A percentile compares a stretch with the other conserved stretches of the same genome.
Conservation (phyloP, 2,888 invertebrate genomes). For the Synanthedon vespiformis region DNA sequence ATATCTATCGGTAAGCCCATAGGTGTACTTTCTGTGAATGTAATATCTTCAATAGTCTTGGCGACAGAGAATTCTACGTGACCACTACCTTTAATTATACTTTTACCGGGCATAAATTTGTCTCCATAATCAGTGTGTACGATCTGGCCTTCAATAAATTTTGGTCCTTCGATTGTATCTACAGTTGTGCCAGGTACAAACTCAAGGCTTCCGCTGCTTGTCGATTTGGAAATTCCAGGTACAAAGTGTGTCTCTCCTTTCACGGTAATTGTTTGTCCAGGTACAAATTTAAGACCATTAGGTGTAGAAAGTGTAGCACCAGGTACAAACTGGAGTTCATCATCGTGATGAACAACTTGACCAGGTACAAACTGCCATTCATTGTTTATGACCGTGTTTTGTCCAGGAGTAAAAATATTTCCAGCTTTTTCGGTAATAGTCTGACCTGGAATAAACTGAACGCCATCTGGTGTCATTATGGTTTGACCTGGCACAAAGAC, state of each 20-base stretch:
- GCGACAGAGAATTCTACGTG: constrained; percentile 71
- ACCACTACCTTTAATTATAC: constrained; percentile 58
- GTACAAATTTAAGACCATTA: constrained; percentile 74
- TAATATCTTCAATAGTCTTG: constrained; percentile 67
- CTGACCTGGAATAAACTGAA: constrained; percentile 75
- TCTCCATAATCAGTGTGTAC: constrained; percentile 70
- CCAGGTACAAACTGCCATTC: constrained; percentile 77
- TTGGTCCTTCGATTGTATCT: constrained; percentile 72
- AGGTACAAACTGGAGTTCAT: constrained; percentile 70
- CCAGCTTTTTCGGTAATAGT: constrained; percentile 62
- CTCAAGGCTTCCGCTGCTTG: constrained; percentile 43
- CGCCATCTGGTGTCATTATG: constrained; percentile 69
- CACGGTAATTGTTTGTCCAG: constrained; percentile 71
- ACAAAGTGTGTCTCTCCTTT: constrained; percentile 70
- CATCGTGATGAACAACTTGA: constrained; percentile 70
- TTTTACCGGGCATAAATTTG: constrained; percentile 74
- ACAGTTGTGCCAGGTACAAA: constrained; percentile 75
- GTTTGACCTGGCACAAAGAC: constrained; percentile 74
- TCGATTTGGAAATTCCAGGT: constrained; percentile 68
- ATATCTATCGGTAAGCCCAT: constrained; percentile 71
- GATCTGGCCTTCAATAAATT: constrained; percentile 76
- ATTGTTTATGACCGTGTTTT: constrained; percentile 63
- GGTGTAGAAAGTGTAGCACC: constrained; percentile 74
- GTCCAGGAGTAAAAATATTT: constrained; percentile 73
- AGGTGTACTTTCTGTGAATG: constrained; percentile 64